Base-by-base conservation (phyloP, 1,140 invertebrate genomes). In the Acromyrmex echinatior region DNA sequence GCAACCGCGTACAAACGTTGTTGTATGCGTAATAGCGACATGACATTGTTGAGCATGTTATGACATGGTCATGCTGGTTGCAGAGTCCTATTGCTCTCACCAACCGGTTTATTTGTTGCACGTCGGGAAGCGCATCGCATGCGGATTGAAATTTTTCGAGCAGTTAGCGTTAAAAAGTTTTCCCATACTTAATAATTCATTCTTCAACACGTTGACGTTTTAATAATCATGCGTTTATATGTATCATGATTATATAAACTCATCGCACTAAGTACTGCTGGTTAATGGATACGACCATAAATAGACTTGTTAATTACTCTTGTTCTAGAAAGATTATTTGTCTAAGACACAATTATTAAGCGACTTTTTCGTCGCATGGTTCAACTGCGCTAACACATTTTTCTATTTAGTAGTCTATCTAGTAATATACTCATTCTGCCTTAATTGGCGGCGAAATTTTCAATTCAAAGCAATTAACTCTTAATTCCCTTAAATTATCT, bases 1-100 rank as follows among this genome's bases (percentile, higher is more conserved):
- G 68, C 58, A 62, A 25, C 68, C 80, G 31, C 66, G 6, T 70
- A 35, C 63, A n/a, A 65, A 60, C 73, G 49, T 14, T 18, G 68
- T 9, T 39, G 65, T 66, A 14, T 49, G 39, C 18, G 45, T 84
- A 90, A 90, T 62, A 87, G 65, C 86, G 56, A 70, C 60, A 85
- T 85, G 89, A 87, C 79, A 85, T 90, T 90, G 86, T 85, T 58
- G 73, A 74, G 68, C 87, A 56, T 58, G 73, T 90, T 87, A 87
- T 82, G 85, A 90, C 89, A 89, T 88, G 49, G 58, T 0, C 85
- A 51, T 68, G 53, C 35, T 12, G 65, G 45, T 25, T 31, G 63
- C 51, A 60, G n/a, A 65, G 58, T 51, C 35, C 81, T 73, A 78
- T 73, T 45, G 63, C 58, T 71, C 56, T 60, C n/a, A 18, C 28